A percentile compares a stretch with the other conserved stretches of the same genome.
Conservation (phyloP, 2,113 vertebrate species). For the Mustela lutreola region DNA sequence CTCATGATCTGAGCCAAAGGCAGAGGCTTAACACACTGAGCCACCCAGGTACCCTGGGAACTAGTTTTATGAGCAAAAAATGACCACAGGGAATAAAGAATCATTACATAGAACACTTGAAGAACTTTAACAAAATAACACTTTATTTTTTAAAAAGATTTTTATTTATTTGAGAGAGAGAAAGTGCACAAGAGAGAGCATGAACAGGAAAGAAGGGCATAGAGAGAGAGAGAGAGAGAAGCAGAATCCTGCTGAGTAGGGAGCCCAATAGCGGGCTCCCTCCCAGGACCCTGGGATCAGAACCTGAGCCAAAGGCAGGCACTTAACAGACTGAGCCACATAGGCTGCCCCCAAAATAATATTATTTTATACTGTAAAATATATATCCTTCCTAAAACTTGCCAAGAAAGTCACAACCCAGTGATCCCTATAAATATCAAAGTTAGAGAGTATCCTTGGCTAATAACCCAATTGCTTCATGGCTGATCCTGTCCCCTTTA, state of each 20-base stretch:
- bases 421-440: slow-evolving; percentile 22
- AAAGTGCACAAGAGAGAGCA: not conserved
- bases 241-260: not conserved
- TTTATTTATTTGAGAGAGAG: not conserved
- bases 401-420: slow-evolving; percentile 26
- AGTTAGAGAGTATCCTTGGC: slow-evolving; percentile 52
- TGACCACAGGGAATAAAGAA: slow-evolving; percentile 46
- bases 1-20: too few species aligned
- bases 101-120: slow-evolving; percentile 54
- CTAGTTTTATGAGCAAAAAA: slow-evolving; percentile 10
- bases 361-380: slow-evolving; percentile 63
- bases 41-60: not conserved
- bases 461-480: slow-evolving; percentile 13
- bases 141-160: not conserved
- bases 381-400: slow-evolving; percentile 16
- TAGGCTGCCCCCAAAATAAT: not conserved
- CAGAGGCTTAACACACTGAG: too few species aligned
- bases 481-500: not conserved
- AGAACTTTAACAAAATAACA: slow-evolving; percentile 71
- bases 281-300: not conserved
- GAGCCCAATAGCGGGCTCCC: not conserved
- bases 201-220: not conserved
- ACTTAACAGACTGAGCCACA: too few species aligned
- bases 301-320: not conserved
- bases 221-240: not conserved